A percentile compares a stretch with the other conserved stretches of the same genome.
Evolutionary conservation across 2,888 invertebrate species (phyloP).

Genomic region (Adineta ricciae): DNA sequence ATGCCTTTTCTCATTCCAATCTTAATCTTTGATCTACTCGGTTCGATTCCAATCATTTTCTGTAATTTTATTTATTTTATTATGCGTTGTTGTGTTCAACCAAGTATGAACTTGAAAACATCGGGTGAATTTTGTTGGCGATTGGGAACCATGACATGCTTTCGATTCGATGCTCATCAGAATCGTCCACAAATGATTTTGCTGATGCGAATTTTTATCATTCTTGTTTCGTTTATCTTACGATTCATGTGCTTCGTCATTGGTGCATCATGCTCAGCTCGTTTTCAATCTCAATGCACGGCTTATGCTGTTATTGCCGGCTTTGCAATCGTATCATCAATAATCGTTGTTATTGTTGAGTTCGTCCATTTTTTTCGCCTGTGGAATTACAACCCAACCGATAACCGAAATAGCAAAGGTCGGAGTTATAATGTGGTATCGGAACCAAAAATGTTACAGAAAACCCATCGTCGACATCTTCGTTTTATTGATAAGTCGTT

Average conservation of each 20-base stretch:
- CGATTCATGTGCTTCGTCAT: neutral
- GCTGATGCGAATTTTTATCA: neutral
- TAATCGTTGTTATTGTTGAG: neutral
- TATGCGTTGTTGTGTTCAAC: neutral
- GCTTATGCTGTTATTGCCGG: neutral
- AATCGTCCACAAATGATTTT: neutral
- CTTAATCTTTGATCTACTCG: neutral
- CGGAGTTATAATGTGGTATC: neutral
- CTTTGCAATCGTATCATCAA: neutral
- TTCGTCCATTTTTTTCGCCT: slow-evolving; percentile 15
- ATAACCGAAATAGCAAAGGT: neutral
- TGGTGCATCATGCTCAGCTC: neutral
- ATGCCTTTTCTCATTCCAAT: neutral
- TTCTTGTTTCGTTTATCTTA: neutral
- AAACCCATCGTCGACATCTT: neutral
- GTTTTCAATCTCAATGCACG: neutral
- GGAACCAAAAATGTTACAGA: neutral
- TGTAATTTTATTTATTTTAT: neutral
- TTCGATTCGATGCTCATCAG: neutral
- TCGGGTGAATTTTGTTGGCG: neutral
- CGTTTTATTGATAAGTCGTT: neutral
- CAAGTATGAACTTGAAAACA: no score
- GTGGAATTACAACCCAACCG: neutral
- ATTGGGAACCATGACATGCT: neutral
- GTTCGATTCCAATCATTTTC: neutral